Evolutionary conservation across 2,888 invertebrate genomes (phyloP).

Genomic region (Caenorhabditis sp.): DNA sequence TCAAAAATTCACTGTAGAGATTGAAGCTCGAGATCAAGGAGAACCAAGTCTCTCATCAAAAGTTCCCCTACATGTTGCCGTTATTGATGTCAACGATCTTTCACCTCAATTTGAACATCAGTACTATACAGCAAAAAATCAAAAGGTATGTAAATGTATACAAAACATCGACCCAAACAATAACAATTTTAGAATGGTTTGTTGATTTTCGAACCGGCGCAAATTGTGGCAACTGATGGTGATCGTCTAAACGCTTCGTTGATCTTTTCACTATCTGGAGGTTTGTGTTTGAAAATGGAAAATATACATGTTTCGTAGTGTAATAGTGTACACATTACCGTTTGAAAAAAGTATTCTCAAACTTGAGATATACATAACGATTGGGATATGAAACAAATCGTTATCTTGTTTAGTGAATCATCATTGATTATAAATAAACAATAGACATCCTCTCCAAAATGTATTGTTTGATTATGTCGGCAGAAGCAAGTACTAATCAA

Average conservation of each 20-base stretch:
- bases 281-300: slow-evolving; percentile 24
- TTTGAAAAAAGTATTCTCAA: too few relatives aligned
- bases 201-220: slow-evolving; percentile 56
- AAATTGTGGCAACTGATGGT: slow-evolving; percentile 60
- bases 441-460: neutral
- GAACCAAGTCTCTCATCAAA: slow-evolving; percentile 50
- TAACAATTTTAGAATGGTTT: slow-evolving; percentile 43
- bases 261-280: slow-evolving; percentile 61
- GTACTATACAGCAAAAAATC: slow-evolving; percentile 56
- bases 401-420: too few relatives aligned
- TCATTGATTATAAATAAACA: too few relatives aligned
- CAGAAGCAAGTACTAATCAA: neutral
- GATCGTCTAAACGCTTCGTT: slow-evolving; percentile 64
- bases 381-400: too few relatives aligned
- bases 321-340: neutral
- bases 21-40: slow-evolving; percentile 63
- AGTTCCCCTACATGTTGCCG: slow-evolving; percentile 57
- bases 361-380: too few relatives aligned
- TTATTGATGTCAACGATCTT: slow-evolving; percentile 63
- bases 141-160: slow-evolving; percentile 43
- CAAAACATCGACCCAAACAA: neutral
- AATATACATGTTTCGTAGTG: neutral
- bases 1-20: slow-evolving; percentile 58
- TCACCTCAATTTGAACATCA: slow-evolving; percentile 60
- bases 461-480: neutral